phyloP scores from a whole-genome alignment of 2,797 vertebrate species.

The Nasua narica region DNA sequence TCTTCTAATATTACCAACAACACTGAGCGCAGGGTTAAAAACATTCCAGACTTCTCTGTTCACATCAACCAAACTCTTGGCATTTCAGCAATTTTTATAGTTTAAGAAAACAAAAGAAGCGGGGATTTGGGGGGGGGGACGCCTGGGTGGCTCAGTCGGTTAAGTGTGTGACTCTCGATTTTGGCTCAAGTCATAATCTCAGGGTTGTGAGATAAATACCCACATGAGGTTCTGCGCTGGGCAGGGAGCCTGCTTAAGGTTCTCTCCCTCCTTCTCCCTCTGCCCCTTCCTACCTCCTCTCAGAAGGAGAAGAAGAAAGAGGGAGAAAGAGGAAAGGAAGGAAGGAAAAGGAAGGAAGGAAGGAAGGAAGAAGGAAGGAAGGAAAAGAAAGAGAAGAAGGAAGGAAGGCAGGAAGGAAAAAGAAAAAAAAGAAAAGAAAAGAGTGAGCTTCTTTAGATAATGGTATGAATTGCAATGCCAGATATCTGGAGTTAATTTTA shows the following conservation, averaged over 20 bases:
- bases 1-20: conserved; percentile 69
- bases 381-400: too few relatives aligned
- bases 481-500: conserved; percentile 38
- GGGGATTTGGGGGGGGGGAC: too few relatives aligned
- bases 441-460: neutral
- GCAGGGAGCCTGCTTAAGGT: neutral
- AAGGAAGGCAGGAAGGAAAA: too few relatives aligned
- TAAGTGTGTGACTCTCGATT: neutral
- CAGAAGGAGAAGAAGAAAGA: neutral
- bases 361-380: neutral
- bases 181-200: neutral
- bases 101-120: neutral
- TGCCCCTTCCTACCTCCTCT: neutral
- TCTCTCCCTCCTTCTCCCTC: neutral
- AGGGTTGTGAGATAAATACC: neutral
- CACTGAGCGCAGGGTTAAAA: conserved; percentile 61
- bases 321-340: neutral
- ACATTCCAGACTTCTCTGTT: conserved; percentile 57
- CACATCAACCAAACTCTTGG: conserved; percentile 26
- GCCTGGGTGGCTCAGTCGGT: neutral
- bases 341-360: neutral
- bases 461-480: neutral
- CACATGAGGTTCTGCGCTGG: neutral
- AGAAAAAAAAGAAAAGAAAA: neutral
- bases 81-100: conserved; percentile 55